These are phyloP conservation scores for Oeneis ivallda DNA, from an alignment of 2,888 invertebrate species.

Conservation along the genomic window DNA sequence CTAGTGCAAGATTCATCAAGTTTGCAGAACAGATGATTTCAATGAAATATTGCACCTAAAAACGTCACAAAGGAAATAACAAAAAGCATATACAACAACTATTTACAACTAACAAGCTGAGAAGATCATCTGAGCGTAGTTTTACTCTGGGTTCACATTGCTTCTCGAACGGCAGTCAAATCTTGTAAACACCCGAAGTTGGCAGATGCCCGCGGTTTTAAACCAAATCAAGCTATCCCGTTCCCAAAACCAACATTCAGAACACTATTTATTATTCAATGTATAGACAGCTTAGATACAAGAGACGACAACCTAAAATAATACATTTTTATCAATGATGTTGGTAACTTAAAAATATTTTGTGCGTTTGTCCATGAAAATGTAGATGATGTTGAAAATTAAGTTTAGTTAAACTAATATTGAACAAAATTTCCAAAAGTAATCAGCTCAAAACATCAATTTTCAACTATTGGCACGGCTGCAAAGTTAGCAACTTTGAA, in stretches of 20 bases:
- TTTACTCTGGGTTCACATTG: conserved; percentile 5
- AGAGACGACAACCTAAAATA: conserved; percentile 2
- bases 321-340: conserved; percentile 1
- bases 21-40: background rate
- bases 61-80: conserved; percentile 33
- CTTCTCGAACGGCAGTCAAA: background rate
- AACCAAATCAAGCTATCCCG: background rate
- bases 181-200: background rate
- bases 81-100: conserved; percentile 35
- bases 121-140: conserved; percentile 8
- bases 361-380: conserved; percentile 14
- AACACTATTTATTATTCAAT: conserved; percentile 1
- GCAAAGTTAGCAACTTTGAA: conserved; percentile 10
- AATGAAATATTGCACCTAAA: conserved; percentile 17
- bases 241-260: background rate
- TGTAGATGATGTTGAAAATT: conserved; percentile 7
- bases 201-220: background rate
- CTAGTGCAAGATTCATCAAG: conserved; percentile 2
- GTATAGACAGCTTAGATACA: background rate
- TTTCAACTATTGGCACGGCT: conserved; percentile 1
- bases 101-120: conserved; percentile 34
- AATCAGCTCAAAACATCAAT: background rate
- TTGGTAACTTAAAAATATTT: conserved; percentile 15
- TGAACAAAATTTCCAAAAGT: background rate
- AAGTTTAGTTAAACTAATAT: conserved; percentile 10